Base-by-base conservation (phyloP, 2,113 vertebrate genomes). In the Labeo catla region DNA sequence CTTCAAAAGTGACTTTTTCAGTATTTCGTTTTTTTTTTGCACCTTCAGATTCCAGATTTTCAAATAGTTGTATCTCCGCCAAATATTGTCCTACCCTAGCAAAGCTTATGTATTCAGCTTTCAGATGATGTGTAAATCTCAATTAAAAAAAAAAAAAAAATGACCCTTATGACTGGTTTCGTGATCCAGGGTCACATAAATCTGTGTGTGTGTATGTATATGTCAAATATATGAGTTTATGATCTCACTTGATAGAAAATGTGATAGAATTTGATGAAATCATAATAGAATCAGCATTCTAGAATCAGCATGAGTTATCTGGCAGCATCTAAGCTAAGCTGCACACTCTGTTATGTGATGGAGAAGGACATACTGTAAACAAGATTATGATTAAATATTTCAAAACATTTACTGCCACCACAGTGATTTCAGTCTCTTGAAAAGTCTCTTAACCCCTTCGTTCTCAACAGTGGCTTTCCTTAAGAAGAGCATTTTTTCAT, bases 371-470 rank as follows among this genome's bases (percentile, higher is more conserved):
- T 39, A 36, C 50, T 57, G 50, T 78, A 57, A 78, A 59, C 52
- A 57, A 59, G 13, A 78, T 78, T n/a, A 34, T 78, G 34, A 78
- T 59, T 39, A 78, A 78, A 59, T 78, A 78, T 78, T 78, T 59
- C 52, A 39, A 36, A 57, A 2, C 52, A 39, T 57, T 78, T 78
- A 78, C 28, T 57, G 52, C 15, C 76, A 77, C 15, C 50, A 77
- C 76, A 78, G 28, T 78, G 28, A 78, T 59, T 78, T 78, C 23
- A 34, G 47, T 8, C 8, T 77, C 50, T 77, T 77, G 28, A 16
- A 57, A 36, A 36, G 28, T 28, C 50, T 7, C 6, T 57, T 74
- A 49, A 74, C 21, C 21, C 49, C 4, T 78, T 78, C 34, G 39
- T 12, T 59, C 28, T 59, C 34, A 10, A 21, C 43, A 12, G 70